phyloP scores from a whole-genome alignment of 2,888 invertebrate species.

The Platynereis dumerilii region DNA sequence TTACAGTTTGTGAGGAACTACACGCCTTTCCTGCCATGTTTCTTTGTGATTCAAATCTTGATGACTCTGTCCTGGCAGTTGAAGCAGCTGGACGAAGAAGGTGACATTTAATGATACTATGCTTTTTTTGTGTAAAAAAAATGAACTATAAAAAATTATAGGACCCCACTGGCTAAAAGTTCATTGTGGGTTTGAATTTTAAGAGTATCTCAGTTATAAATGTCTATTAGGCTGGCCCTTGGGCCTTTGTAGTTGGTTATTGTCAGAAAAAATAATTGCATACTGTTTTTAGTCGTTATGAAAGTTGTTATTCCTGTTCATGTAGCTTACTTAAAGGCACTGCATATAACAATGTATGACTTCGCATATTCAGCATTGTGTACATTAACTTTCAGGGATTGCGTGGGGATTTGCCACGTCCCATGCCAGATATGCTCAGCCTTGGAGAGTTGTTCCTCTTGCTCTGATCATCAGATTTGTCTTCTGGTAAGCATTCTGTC shows the following conservation, averaged over 20 bases:
- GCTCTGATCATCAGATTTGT: conserved; percentile 33
- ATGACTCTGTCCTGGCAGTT: conserved; percentile 45
- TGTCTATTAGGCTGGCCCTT: no score
- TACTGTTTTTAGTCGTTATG: neutral
- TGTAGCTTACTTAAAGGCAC: no score
- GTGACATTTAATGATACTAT: no score
- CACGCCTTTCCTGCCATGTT: conserved; percentile 72
- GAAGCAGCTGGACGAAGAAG: conserved; percentile 37
- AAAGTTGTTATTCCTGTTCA: no score
- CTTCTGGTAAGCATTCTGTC: conserved; percentile 31
- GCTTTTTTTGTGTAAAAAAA: no score
- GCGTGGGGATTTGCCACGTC: conserved; percentile 31
- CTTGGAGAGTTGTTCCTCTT: conserved; percentile 37
- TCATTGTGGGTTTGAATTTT: neutral
- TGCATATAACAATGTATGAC: no score
- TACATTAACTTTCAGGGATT: conserved; percentile 23
- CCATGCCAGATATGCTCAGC: conserved; percentile 39
- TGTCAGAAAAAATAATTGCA: neutral
- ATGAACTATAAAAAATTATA: no score
- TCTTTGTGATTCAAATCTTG: conserved; percentile 64
- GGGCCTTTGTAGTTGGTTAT: neutral
- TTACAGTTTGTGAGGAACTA: conserved; percentile 73
- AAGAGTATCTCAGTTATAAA: neutral
- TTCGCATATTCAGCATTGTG: no score
- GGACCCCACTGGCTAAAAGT: no score